Evolutionary conservation across 2,888 invertebrate species (phyloP).

Genomic region (Parnassius mnemosyne): DNA sequence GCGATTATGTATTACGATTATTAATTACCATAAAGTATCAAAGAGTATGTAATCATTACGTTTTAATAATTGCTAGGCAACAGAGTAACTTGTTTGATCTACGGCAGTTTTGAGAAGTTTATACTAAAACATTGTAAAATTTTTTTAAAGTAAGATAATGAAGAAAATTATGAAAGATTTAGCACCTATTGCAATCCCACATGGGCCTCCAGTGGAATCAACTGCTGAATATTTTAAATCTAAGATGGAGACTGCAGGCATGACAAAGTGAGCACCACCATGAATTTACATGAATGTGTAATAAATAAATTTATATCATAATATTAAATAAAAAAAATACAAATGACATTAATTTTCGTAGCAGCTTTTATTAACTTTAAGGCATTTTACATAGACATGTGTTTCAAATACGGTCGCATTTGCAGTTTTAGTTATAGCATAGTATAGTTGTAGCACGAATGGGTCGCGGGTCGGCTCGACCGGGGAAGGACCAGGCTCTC

Average conservation of each 20-base stretch:
- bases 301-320: no score
- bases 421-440: no score
- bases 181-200: conserved; percentile 73
- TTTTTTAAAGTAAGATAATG: conserved; percentile 40
- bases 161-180: conserved; percentile 63
- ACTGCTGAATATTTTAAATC: conserved; percentile 78
- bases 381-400: no score
- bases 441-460: no score
- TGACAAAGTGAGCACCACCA: conserved; percentile 71
- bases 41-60: not conserved
- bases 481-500: no score
- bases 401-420: no score
- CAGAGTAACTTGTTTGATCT: conserved; percentile 7
- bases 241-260: conserved; percentile 66
- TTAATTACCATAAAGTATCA: no score
- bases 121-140: conserved; percentile 1
- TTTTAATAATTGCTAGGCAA: conserved; percentile 30
- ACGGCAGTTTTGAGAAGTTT: conserved; percentile 5
- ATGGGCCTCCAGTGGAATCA: conserved; percentile 73
- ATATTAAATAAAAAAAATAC: no score
- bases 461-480: no score
- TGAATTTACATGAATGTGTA: not conserved
- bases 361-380: no score
- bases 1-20: no score
- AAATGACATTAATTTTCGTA: no score